Evolutionary conservation across 2,888 invertebrate species (phyloP), one percentile per base, ranked within the genome.

Genomic region (Macrosoma leucophasiata): DNA sequence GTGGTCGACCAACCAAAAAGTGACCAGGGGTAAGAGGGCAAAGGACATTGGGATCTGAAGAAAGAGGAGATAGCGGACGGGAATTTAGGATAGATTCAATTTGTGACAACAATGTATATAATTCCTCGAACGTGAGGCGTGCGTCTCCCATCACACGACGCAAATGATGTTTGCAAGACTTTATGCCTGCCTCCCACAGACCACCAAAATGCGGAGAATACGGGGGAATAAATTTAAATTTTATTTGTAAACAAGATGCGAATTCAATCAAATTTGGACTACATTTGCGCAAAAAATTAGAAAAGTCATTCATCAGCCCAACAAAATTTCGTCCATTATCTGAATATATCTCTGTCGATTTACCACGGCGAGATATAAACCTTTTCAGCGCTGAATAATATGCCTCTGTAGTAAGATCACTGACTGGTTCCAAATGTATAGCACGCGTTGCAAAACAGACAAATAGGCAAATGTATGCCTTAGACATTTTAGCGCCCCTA

Each of bases 21-120:
- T 64, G 62, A 1, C 43, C 61, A 7, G 61, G 62, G 1, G 53
- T 62, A 3, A 64, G 39, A 2, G 55, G 52, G 3, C n/a, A 5
- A 2, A 46, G 22, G 25, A 52, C 52, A 11, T 36, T 38, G 1
- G 51, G 48, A 35, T 52, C 48, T 19, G 50, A 6, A 20, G 50
- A 48, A 19, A 51, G 18, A 27, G 45, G 41, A 3, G 34, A 31
- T 15, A 52, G 19, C 4, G 50, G 51, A 28, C 49, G 45, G 33
- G 51, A 55, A 23, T 55, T 50, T 7, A 51, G 43, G 23, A 52
- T 25, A 14, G 50, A 42, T 31, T 52, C 50, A 2, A 50, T 34
- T 31, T 51, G 49, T n/a, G 37, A 12, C 6, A 50, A 38, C 9
- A 47, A 37, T 11, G 48, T 51, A 20, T 29, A 45, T 11, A 48